Percentiles rank a stretch among this genome's conserved stretches.
phyloP scores from a whole-genome alignment of 2,888 invertebrate genomes.

The Platycheirus rosarum region DNA sequence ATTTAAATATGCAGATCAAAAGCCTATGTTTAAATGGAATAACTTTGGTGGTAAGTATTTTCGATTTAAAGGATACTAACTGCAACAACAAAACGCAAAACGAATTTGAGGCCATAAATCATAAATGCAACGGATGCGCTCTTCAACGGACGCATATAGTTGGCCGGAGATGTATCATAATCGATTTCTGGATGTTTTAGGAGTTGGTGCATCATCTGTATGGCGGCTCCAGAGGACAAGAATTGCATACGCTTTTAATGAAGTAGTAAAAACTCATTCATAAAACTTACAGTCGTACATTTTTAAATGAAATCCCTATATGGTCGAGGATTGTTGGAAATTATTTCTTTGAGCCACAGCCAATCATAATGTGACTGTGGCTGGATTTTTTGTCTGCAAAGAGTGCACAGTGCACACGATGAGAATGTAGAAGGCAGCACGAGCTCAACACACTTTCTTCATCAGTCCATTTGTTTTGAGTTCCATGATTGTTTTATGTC shows the following conservation, averaged over 20 bases:
- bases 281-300: slow-evolving; percentile 77
- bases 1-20: slow-evolving; percentile 73
- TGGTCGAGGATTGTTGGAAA: slow-evolving; percentile 10
- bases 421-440: slow-evolving; percentile 47
- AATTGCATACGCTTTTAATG: slow-evolving; percentile 78
- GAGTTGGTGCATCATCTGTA: slow-evolving; percentile 38
- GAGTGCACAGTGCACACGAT: not conserved
- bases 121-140: slow-evolving; percentile 56
- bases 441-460: slow-evolving; percentile 67
- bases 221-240: slow-evolving; percentile 5
- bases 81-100: slow-evolving; percentile 55
- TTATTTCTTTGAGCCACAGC: slow-evolving; percentile 29
- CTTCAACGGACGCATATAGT: slow-evolving; percentile 19
- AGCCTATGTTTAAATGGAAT: slow-evolving; percentile 61
- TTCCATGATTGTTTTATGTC: slow-evolving; percentile 17
- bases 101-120: slow-evolving; percentile 71
- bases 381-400: not conserved
- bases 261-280: slow-evolving; percentile 83
- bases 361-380: slow-evolving; percentile 35
- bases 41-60: slow-evolving; percentile 42
- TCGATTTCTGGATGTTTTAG: slow-evolving; percentile 82
- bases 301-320: not conserved
- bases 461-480: slow-evolving; percentile 44
- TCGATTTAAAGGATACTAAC: slow-evolving; percentile 42
- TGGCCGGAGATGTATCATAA: slow-evolving; percentile 77